Evolutionary conservation across 2,113 vertebrate genomes (phyloP), one percentile per base, ranked within the genome.

Genomic region (Orientallactaga bullata): DNA sequence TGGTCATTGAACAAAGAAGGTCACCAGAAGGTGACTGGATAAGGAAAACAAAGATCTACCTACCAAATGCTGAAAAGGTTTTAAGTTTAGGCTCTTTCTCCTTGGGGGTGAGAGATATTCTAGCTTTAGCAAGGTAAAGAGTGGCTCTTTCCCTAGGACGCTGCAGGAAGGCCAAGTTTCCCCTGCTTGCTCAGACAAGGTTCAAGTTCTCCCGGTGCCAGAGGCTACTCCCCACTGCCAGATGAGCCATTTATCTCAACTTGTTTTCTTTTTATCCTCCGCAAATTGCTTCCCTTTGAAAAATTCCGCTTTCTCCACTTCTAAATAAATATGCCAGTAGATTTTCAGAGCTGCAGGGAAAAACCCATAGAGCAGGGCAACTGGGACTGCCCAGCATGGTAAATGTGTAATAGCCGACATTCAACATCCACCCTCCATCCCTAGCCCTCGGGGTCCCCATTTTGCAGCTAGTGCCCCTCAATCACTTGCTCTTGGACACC

Each of bases 221-320:
- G 92, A 55, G 74, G 94, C 89, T 17, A n/a, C n/a, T 76, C 93
- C 47, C 58, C 55, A 61, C 32, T 94, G 94, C 80, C 93, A 89
- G 85, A 85, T 72, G 37, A 74, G 86, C 60, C 95, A 85, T 85
- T 71, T 95, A 92, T 85, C 89, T 95, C 32, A 84, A 69, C 58
- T 73, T 87, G 93, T 77, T 96, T 96, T 77, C 92, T 94, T 92
- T 77, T 91, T 66, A 68, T 90, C 89, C 90, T 88, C 51, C 91
- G 95, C 92, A 92, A 97, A 97, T 90, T 47, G 95, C 86, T 95
- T 86, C 68, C 37, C 60, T 93, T 93, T 96, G 90, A 97, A 95
- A 96, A 92, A 87, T 97, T 93, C 76, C 30, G 28, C 93, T 92
- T 96, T 95, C 61, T 92, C 80, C 78, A 90, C 86, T 97, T 95